Conservation (phyloP, 2,797 vertebrate species). For the Tenualosa thibaudeaui region DNA sequence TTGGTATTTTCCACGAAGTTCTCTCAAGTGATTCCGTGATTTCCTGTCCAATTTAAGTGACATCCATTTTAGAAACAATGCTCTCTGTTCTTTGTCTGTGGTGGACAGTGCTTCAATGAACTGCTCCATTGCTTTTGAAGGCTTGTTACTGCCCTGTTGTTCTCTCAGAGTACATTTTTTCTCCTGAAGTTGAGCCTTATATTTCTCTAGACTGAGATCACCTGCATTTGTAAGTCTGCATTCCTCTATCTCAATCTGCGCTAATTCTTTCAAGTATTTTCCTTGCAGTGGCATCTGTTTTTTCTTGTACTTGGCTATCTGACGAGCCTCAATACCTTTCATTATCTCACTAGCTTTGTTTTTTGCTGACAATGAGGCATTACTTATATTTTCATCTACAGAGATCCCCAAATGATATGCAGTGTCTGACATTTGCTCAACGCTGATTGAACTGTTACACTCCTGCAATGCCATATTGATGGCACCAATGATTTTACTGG, state of each 20-base stretch:
- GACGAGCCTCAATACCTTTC: neutral
- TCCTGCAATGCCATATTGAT: neutral
- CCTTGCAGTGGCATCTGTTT: neutral
- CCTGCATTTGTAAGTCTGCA: neutral
- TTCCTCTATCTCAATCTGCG: neutral
- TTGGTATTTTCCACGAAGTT: neutral
- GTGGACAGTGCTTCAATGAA: neutral
- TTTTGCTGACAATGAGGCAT: neutral
- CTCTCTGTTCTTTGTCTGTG: neutral
- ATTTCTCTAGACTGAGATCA: neutral
- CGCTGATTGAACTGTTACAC: neutral
- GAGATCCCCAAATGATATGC: neutral
- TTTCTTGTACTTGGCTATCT: neutral
- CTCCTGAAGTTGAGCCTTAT: neutral
- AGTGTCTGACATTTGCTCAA: neutral
- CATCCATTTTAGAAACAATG: neutral
- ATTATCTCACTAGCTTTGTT: neutral
- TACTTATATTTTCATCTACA: neutral
- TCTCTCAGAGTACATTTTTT: neutral
- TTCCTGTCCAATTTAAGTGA: neutral
- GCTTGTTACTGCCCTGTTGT: neutral
- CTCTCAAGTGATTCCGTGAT: neutral
- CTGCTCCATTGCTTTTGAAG: neutral
- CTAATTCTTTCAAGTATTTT: neutral
- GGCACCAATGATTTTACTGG: neutral